Conservation (phyloP, 2,113 vertebrate species). For the Pandion haliaetus region DNA sequence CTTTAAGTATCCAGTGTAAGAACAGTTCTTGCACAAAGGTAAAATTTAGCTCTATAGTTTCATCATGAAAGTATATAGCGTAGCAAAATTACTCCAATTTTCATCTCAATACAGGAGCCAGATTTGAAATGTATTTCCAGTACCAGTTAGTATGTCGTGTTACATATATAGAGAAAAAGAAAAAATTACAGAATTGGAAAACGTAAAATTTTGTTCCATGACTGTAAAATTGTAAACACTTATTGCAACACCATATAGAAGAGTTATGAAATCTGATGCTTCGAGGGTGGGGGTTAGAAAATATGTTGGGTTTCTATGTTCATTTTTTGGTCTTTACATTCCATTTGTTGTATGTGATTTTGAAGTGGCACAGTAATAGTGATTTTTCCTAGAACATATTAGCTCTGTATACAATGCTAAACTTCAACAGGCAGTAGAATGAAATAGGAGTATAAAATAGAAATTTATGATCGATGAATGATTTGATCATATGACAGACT, state of each 20-base stretch:
- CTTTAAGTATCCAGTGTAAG: neutral
- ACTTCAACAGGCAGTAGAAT: neutral
- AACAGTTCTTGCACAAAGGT: neutral
- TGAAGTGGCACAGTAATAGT: neutral
- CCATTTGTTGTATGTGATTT: neutral
- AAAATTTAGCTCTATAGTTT: slow-evolving; percentile 17
- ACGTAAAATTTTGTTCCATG: neutral
- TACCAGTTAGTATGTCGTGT: neutral
- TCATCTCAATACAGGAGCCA: neutral
- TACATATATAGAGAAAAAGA: neutral
- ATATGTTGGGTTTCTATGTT: neutral
- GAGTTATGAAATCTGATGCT: neutral
- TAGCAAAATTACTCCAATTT: neutral
- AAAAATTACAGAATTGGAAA: neutral
- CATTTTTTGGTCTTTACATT: neutral
- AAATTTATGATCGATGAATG: neutral
- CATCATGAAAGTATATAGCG: neutral
- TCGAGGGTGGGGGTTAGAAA: neutral
- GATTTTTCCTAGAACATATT: neutral
- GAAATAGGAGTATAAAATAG: neutral
- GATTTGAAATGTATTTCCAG: neutral
- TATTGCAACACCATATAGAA: neutral
- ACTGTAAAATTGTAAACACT: neutral
- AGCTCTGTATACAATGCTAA: neutral
- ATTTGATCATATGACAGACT: neutral